These are phyloP conservation scores for Agrochola circellaris DNA, from an alignment of 2,888 invertebrate genomes.

Conservation along the genomic window DNA sequence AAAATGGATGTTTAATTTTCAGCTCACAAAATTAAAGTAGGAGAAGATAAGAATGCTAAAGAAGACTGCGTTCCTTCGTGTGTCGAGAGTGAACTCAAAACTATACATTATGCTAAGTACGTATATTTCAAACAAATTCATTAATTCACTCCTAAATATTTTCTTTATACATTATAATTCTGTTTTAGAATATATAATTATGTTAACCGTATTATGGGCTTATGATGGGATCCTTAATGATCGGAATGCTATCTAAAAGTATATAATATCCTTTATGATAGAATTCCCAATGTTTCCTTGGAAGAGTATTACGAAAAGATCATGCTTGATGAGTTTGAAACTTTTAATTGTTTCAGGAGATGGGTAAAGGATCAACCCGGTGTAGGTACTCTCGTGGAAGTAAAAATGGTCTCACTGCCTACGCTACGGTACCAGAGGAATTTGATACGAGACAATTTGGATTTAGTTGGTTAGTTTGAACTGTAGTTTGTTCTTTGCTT, in stretches of 20 bases:
- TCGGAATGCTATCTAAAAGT: not conserved
- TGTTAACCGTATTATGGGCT: not conserved
- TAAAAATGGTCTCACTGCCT: conserved; percentile 87
- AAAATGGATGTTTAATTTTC: conserved; percentile 34
- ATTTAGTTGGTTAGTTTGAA: conserved; percentile 91
- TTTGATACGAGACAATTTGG: conserved; percentile 91
- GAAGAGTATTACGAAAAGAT: not conserved
- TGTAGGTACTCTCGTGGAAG: conserved; percentile 73
- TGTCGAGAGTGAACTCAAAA: conserved; percentile 88
- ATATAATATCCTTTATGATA: not conserved
- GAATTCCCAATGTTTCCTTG: not conserved
- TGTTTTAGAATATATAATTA: not conserved
- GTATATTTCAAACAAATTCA: conserved; percentile 1
- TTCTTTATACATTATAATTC: not conserved
- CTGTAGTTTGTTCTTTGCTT: not conserved
- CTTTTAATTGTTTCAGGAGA: conserved; percentile 59
- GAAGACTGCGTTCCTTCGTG: conserved; percentile 90
- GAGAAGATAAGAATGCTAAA: conserved; percentile 77
- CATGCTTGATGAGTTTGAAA: not conserved
- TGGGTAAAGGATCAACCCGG: conserved; percentile 53
- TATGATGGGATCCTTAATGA: not conserved
- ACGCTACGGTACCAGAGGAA: conserved; percentile 92
- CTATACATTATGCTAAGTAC: conserved; percentile 75
- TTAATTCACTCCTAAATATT: not conserved
- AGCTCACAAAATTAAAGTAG: conserved; percentile 79